These are phyloP conservation scores for human DNA, from an alignment of 2,113 vertebrate genomes.

Conservation along the genomic window GRCh38 chr6:56223001-56223500, in stretches of 20 bases:
- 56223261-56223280: neutral
- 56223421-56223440: constrained; percentile 31
- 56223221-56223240: neutral
- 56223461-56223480: neutral
- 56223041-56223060: neutral
- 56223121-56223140: neutral
- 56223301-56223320: neutral
- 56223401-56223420: neutral
- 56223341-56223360: neutral
- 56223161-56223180: neutral
- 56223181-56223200: neutral
- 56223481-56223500: neutral
- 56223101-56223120: neutral
- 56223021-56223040: neutral
- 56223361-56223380: neutral
- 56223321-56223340: neutral
- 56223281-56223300: neutral
- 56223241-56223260: neutral
- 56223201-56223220: neutral
- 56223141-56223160: neutral
- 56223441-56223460: neutral
- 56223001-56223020: neutral
- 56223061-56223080: neutral
- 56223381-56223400: neutral
- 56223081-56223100: neutral